A percentile compares a stretch with the other conserved stretches of the same genome.
These are phyloP conservation scores for Neuroscelio doddi DNA, from an alignment of 2,888 invertebrate species.

Conservation along the genomic window DNA sequence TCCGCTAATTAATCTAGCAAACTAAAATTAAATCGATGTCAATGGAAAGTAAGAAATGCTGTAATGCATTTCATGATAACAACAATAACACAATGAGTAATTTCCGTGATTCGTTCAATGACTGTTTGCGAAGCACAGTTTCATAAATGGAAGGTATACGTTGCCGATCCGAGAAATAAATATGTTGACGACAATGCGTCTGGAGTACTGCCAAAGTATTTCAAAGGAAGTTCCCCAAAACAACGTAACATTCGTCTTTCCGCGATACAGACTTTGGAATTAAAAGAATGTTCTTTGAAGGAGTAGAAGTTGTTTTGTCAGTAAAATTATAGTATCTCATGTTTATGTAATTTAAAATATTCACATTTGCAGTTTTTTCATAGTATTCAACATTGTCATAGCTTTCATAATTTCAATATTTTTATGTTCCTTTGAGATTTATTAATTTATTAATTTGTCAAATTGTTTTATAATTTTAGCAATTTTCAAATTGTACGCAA, in stretches of 20 bases:
- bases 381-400: too few species aligned
- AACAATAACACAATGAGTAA: background rate
- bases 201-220: constrained; percentile 49
- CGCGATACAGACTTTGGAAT: background rate
- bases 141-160: constrained; percentile 29
- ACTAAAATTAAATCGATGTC: background rate
- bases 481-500: too few species aligned
- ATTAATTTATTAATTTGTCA: too few species aligned
- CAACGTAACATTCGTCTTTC: constrained; percentile 30
- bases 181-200: constrained; percentile 32
- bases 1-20: constrained; percentile 2
- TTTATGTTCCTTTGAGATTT: too few species aligned
- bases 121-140: constrained; percentile 1
- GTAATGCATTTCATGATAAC: background rate
- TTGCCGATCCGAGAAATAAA: constrained; percentile 48
- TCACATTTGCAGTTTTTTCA: too few species aligned
- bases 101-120: constrained; percentile 8
- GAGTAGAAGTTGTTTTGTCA: too few species aligned
- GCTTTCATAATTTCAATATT: too few species aligned
- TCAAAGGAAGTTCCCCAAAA: constrained; percentile 43
- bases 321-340: too few species aligned
- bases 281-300: too few species aligned
- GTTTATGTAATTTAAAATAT: too few species aligned
- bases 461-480: too few species aligned
- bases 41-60: constrained; percentile 2